Evolutionary conservation across 2,797 vertebrate genomes (phyloP).

Genomic region (Manis crassicaudata): DNA sequence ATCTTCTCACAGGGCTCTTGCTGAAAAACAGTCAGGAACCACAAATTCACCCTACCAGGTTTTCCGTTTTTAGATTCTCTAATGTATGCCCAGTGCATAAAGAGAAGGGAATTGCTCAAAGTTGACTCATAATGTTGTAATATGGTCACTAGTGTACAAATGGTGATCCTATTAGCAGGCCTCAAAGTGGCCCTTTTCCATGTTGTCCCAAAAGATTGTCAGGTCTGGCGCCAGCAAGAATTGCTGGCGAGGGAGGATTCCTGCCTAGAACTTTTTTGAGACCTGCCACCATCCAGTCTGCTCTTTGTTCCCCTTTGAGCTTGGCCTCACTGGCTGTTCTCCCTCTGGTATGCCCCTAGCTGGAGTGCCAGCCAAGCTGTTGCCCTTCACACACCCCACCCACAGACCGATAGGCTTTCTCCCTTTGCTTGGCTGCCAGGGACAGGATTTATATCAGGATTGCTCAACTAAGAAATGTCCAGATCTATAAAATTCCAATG

Average conservation of each 20-base stretch:
- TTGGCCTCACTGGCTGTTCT: constrained; percentile 59
- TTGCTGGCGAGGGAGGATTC: constrained; percentile 62
- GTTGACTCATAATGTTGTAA: constrained; percentile 14
- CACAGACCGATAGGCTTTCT: constrained; percentile 29
- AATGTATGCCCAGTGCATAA: background rate
- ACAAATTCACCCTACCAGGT: background rate
- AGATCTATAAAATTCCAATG: constrained; percentile 27
- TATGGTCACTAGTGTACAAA: constrained; percentile 13
- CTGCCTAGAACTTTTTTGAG: constrained; percentile 72
- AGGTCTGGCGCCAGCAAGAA: constrained; percentile 54
- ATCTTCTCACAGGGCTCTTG: background rate
- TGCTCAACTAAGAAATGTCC: constrained; percentile 60
- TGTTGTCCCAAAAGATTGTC: constrained; percentile 24
- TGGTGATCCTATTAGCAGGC: constrained; percentile 26
- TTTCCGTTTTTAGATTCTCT: constrained; percentile 35
- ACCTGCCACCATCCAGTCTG: constrained; percentile 66
- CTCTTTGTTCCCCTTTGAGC: constrained; percentile 75
- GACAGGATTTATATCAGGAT: constrained; percentile 63
- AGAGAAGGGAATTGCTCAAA: constrained; percentile 19
- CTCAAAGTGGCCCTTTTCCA: constrained; percentile 42
- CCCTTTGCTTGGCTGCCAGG: constrained; percentile 56
- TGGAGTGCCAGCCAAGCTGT: constrained; percentile 55
- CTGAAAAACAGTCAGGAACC: constrained; percentile 13
- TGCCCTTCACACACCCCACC: constrained; percentile 70
- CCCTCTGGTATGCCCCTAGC: constrained; percentile 69